Conservation (phyloP, 2,113 vertebrate species). For the Salvelinus namaycush region DNA sequence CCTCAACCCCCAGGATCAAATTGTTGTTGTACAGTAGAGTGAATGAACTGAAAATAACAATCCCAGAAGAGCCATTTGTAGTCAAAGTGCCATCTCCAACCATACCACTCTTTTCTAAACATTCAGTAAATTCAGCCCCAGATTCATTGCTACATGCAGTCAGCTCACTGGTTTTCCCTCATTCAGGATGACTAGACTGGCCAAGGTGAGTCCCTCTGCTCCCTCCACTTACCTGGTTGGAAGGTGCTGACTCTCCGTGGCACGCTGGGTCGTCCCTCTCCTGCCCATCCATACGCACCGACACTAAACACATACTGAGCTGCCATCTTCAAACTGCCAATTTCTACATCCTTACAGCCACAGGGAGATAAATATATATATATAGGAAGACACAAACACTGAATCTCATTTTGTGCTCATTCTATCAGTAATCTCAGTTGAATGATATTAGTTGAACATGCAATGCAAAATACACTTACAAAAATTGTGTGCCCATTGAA, state of each 20-base stretch:
- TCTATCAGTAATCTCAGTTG: background rate
- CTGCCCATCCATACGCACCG: constrained; percentile 73
- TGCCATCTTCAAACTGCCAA: constrained; percentile 72
- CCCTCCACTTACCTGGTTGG: constrained; percentile 71
- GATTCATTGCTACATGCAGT: background rate
- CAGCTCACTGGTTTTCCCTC: background rate
- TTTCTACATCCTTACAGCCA: constrained; percentile 70
- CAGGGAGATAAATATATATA: background rate
- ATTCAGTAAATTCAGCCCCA: background rate
- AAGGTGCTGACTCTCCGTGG: constrained; percentile 73
- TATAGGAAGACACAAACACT: background rate
- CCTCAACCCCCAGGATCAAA: background rate
- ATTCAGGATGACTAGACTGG: background rate
- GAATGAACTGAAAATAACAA: too few species aligned
- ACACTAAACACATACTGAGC: constrained; percentile 73
- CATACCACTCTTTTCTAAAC: too few species aligned
- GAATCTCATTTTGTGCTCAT: background rate
- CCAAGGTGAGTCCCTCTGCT: background rate
- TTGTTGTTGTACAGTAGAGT: too few species aligned
- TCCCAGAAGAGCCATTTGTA: too few species aligned
- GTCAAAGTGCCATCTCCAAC: too few species aligned
- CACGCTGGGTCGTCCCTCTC: constrained; percentile 76
- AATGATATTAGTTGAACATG: background rate
- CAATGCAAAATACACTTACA: constrained; percentile 65
- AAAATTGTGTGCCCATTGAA: constrained; percentile 67